Percentiles rank a stretch among this genome's conserved stretches.
These are phyloP conservation scores for Drosophila lini DNA, from an alignment of 1,140 invertebrate genomes.

Conservation along the genomic window DNA sequence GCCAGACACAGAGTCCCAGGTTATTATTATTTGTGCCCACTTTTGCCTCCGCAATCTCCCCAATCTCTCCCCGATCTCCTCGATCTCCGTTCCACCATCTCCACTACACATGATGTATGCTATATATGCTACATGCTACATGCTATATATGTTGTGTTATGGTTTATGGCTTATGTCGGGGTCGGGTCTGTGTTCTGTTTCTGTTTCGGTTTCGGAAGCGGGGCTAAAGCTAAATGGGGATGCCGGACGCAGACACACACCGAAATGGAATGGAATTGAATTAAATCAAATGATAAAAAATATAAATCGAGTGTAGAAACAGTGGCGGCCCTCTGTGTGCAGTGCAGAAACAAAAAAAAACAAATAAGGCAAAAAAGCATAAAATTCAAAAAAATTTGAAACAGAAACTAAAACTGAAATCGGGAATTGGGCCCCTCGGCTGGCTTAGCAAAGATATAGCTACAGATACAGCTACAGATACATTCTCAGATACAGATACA, in stretches of 20 bases:
- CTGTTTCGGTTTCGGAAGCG: constrained; percentile 65
- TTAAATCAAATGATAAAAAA: constrained; percentile 83
- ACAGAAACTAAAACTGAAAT: constrained; percentile 21
- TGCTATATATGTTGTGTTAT: constrained; percentile 35
- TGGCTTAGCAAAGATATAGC: constrained; percentile 14
- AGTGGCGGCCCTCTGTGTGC: constrained; percentile 74
- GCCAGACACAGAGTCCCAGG: constrained; percentile 15
- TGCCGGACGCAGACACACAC: constrained; percentile 56
- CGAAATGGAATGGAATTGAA: constrained; percentile 79
- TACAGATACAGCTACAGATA: constrained; percentile 22
- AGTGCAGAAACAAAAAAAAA: constrained; percentile 2
- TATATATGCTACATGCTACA: neutral
- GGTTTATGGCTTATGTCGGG: constrained; percentile 56
- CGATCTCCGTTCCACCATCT: constrained; percentile 10
- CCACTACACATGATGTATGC: constrained; percentile 13
- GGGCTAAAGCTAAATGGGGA: constrained; percentile 20
- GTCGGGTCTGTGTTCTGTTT: constrained; percentile 18
- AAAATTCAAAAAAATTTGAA: constrained; percentile 25
- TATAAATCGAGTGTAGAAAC: constrained; percentile 82
- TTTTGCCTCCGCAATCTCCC: constrained; percentile 4
- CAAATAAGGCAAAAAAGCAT: neutral
- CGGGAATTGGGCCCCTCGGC: constrained; percentile 6
- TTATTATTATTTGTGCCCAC: constrained; percentile 32
- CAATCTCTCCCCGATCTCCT: neutral
- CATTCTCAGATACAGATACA: constrained; percentile 27